phyloP scores from a whole-genome alignment of 2,797 vertebrate genomes.

The Takifugu ocellatus region DNA sequence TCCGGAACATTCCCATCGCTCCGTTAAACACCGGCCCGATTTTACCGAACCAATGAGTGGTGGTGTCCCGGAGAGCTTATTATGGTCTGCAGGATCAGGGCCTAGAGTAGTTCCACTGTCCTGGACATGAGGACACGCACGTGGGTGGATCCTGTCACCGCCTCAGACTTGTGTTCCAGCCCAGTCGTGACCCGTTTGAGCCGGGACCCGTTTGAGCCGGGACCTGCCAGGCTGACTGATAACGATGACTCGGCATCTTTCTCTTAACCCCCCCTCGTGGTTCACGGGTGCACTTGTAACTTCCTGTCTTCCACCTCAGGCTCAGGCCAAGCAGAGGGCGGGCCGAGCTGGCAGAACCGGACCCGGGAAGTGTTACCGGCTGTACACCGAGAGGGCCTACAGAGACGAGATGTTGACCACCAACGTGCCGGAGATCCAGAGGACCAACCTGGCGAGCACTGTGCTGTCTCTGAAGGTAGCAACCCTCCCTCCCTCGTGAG shows the following conservation, averaged over 20 bases:
- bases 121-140: no score
- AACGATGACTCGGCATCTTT: no score
- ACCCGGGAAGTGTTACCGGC: constrained; percentile 91
- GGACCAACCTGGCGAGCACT: constrained; percentile 95
- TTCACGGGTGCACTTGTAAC: no score
- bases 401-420: constrained; percentile 98
- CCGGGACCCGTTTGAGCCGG: no score
- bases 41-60: background rate
- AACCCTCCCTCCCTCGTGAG: background rate
- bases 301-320: constrained; percentile 64
- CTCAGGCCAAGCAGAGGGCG: constrained; percentile 95
- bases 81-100: no score
- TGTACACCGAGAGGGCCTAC: constrained; percentile 96
- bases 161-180: no score
- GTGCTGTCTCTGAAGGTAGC: constrained; percentile 95
- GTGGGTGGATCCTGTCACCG: no score
- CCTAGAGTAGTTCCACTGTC: no score
- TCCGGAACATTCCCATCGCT: background rate
- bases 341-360: constrained; percentile 94
- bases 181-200: no score
- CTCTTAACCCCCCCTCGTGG: no score
- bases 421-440: constrained; percentile 98
- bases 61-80: no score
- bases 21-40: background rate
- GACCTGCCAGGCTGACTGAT: no score